phyloP scores from a whole-genome alignment of 2,797 vertebrate genomes.

The Percopsis omiscomaycus region DNA sequence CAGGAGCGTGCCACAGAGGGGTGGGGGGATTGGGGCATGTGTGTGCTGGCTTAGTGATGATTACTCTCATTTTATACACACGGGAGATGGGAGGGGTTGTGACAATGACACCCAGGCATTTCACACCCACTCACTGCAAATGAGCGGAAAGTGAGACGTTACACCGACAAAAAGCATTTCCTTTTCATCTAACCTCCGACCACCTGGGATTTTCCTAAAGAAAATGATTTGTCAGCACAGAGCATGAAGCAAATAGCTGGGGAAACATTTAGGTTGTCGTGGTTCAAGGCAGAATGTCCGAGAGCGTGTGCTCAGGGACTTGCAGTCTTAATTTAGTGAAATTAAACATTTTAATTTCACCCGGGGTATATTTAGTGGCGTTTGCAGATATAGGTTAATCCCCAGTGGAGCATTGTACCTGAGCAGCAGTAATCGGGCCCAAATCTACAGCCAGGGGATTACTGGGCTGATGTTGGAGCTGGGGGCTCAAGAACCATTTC shows the following conservation, averaged over 20 bases:
- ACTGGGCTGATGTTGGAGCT: conserved; percentile 16
- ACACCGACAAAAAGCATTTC: conserved; percentile 31
- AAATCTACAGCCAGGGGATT: conserved; percentile 34
- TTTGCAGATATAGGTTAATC: conserved; percentile 56
- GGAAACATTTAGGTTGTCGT: conserved; percentile 13
- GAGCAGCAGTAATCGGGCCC: conserved; percentile 28
- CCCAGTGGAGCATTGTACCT: conserved; percentile 36
- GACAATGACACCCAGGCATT: conserved; percentile 61
- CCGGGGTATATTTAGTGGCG: conserved; percentile 27
- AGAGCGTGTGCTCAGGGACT: not conserved
- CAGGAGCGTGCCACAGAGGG: conserved; percentile 40
- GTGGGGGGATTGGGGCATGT: not conserved
- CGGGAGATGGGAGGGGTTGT: conserved; percentile 48
- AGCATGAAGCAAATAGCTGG: conserved; percentile 12
- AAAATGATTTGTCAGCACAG: conserved; percentile 36
- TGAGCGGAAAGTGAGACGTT: conserved; percentile 66
- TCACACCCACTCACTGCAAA: conserved; percentile 53
- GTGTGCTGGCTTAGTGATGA: conserved; percentile 45
- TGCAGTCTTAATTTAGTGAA: conserved; percentile 15
- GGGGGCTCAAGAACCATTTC: not conserved
- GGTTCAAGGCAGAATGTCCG: conserved; percentile 4
- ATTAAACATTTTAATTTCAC: conserved; percentile 32
- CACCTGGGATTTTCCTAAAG: conserved; percentile 47
- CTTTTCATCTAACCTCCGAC: conserved; percentile 55
- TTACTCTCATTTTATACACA: conserved; percentile 71